A percentile compares a stretch with the other conserved stretches of the same genome.
These are phyloP conservation scores for Caenorhabditis wallacei DNA, from an alignment of 2,888 invertebrate species.

Conservation along the genomic window DNA sequence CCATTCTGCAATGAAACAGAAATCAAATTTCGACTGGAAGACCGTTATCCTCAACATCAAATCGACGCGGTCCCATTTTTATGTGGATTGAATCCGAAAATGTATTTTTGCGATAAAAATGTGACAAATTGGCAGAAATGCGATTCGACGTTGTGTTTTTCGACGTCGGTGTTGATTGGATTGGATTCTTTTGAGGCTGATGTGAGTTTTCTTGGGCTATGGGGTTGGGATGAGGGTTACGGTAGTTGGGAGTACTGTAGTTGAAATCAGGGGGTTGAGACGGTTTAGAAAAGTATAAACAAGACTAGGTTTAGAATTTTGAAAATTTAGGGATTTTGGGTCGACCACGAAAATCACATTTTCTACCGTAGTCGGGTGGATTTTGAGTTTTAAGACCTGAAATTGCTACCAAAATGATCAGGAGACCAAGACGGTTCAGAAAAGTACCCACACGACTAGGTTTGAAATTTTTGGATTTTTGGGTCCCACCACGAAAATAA, in stretches of 20 bases:
- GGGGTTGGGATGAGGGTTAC: too few species aligned
- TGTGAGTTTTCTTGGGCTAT: slow-evolving; percentile 23
- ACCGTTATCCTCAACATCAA: slow-evolving; percentile 58
- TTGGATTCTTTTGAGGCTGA: slow-evolving; percentile 51
- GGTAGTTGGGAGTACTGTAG: too few species aligned
- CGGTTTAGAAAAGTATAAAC: background rate
- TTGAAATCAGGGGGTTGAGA: background rate
- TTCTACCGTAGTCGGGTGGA: background rate
- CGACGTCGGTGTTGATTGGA: slow-evolving; percentile 53
- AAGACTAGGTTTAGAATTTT: background rate
- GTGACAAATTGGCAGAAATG: slow-evolving; percentile 58
- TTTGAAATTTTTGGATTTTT: background rate
- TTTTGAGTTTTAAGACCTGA: too few species aligned
- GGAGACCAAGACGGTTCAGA: background rate
- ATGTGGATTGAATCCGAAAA: slow-evolving; percentile 56
- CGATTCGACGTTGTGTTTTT: slow-evolving; percentile 64
- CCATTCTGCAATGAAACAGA: slow-evolving; percentile 76
- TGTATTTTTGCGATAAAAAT: slow-evolving; percentile 65
- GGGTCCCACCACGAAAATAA: slow-evolving; percentile 12
- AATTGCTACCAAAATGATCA: too few species aligned
- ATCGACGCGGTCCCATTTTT: slow-evolving; percentile 62
- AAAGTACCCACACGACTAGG: background rate
- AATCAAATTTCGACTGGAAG: slow-evolving; percentile 58
- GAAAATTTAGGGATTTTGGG: too few species aligned
- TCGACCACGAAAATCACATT: too few species aligned